Conservation (phyloP, 2,797 vertebrate species). For the Peromyscus aztecus region DNA sequence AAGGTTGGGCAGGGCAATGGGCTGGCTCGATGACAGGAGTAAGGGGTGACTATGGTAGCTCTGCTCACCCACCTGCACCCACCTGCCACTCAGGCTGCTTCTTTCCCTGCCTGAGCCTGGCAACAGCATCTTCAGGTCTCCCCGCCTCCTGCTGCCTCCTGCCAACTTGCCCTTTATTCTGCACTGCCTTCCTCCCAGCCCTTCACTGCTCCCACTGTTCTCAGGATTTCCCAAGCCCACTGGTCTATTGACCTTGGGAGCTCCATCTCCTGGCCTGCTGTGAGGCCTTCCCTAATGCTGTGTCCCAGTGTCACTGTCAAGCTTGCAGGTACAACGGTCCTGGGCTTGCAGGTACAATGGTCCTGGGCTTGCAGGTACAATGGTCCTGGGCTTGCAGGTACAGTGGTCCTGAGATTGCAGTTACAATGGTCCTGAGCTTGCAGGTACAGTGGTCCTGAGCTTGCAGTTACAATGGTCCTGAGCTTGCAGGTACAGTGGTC, state of each 20-base stretch:
- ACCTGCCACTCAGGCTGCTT: neutral
- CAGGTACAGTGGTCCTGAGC: neutral
- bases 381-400: neutral
- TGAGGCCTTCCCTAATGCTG: neutral
- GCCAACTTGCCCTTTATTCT: neutral
- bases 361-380: neutral
- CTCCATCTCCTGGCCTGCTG: neutral
- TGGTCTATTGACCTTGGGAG: accelerated
- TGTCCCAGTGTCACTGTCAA: neutral
- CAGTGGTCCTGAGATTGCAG: too few species aligned
- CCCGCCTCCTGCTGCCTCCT: neutral
- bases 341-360: too few species aligned
- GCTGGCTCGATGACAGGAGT: neutral
- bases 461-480: neutral
- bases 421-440: too few species aligned
- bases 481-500: neutral
- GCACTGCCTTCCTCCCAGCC: neutral
- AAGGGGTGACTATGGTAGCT: neutral
- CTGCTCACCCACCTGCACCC: neutral
- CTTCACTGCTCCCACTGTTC: neutral
- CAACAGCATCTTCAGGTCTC: neutral
- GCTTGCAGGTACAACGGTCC: neutral
- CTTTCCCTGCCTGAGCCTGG: neutral
- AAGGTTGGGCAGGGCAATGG: neutral
- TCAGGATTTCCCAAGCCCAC: neutral